Evolutionary conservation across 2,888 invertebrate genomes (phyloP).

Genomic region (Zygaena filipendulae): DNA sequence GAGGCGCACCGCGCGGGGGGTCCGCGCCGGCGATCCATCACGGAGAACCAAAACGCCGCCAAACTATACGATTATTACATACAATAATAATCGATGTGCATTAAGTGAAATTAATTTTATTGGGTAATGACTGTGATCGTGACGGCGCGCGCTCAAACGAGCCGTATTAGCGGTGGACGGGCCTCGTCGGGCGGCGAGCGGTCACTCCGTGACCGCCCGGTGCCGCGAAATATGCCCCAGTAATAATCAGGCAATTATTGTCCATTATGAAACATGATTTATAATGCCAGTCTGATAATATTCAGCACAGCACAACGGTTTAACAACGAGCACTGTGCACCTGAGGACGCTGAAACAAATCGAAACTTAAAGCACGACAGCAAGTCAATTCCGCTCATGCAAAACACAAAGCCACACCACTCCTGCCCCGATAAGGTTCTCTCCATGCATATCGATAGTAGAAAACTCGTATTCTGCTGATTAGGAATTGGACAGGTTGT

Average conservation of each 20-base stretch:
- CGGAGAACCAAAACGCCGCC: slow-evolving; percentile 43
- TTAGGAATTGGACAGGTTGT: no score
- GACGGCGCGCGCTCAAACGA: slow-evolving; percentile 52
- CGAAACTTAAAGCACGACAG: no score
- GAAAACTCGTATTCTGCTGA: no score
- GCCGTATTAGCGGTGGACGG: slow-evolving; percentile 37
- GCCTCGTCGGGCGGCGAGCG: no score
- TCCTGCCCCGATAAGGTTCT: no score
- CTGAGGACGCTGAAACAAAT: no score
- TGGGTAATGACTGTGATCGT: slow-evolving; percentile 54
- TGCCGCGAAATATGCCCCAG: slow-evolving; percentile 32
- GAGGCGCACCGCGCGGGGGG: slow-evolving; percentile 40
- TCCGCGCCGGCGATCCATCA: slow-evolving; percentile 49
- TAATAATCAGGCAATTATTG: slow-evolving; percentile 33
- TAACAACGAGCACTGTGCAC: no score
- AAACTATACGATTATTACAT: slow-evolving; percentile 56
- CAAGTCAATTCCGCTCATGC: no score
- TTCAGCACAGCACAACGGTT: no score
- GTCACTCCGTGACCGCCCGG: slow-evolving; percentile 28
- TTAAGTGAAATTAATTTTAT: slow-evolving; percentile 67
- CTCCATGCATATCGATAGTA: no score
- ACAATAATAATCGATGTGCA: slow-evolving; percentile 55
- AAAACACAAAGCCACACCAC: no score
- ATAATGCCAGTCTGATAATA: slow-evolving; percentile 2
- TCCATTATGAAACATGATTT: slow-evolving; percentile 19